These are phyloP conservation scores for Sebastes minor DNA, from an alignment of 2,797 vertebrate species.

Conservation along the genomic window DNA sequence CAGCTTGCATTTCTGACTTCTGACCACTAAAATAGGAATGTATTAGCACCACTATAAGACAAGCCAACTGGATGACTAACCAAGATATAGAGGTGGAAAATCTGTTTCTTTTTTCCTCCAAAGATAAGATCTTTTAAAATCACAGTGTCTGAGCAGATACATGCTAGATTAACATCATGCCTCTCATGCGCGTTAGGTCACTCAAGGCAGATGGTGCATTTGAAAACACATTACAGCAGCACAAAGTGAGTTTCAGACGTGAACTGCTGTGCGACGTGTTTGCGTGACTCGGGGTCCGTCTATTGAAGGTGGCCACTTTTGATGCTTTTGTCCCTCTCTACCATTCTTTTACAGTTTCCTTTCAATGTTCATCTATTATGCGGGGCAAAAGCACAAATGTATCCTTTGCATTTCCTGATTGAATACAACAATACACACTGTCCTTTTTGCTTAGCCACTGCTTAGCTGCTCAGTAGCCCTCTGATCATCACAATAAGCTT, in stretches of 20 bases:
- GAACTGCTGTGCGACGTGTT: conserved; percentile 43
- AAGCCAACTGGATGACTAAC: conserved; percentile 21
- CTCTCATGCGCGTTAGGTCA: conserved; percentile 1
- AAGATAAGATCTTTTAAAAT: conserved; percentile 30
- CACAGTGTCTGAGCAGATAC: conserved; percentile 9
- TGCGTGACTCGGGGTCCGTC: conserved; percentile 64
- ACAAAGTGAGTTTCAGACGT: conserved; percentile 13
- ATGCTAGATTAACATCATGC: conserved; percentile 4
- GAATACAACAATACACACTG: conserved; percentile 73
- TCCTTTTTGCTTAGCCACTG: conserved; percentile 66
- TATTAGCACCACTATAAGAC: conserved; percentile 17
- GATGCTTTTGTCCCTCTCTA: conserved; percentile 67
- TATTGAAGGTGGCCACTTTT: conserved; percentile 63
- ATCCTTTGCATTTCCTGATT: conserved; percentile 77
- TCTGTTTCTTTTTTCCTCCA: conserved; percentile 26
- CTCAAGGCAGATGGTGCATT: conserved; percentile 29
- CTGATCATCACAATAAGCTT: conserved; percentile 77
- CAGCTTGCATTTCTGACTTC: conserved; percentile 43
- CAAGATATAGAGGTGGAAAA: conserved; percentile 41
- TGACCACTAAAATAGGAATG: conserved; percentile 11
- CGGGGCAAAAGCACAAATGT: conserved; percentile 73
- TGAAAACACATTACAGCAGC: conserved; percentile 18
- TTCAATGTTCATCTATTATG: conserved; percentile 69
- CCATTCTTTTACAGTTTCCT: conserved; percentile 79
- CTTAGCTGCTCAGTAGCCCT: conserved; percentile 64